Evolutionary conservation across 2,888 invertebrate species (phyloP).

Genomic region (Diaperis boleti): DNA sequence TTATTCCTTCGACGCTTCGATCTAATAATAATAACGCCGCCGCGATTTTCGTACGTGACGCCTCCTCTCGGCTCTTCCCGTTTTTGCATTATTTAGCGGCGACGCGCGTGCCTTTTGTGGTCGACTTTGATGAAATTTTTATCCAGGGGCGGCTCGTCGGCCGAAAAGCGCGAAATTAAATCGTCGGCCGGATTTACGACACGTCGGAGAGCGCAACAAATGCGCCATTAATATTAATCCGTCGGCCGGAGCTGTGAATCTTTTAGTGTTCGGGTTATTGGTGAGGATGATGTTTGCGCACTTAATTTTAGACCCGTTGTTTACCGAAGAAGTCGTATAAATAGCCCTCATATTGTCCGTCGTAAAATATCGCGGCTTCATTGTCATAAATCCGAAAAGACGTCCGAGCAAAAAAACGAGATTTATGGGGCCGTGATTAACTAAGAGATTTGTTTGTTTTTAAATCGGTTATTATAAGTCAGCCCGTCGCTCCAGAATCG

Average conservation of each 20-base stretch:
- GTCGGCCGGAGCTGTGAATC: conserved; percentile 47
- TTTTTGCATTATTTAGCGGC: conserved; percentile 38
- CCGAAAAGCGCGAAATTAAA: conserved; percentile 25
- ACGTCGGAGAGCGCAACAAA: conserved; percentile 33
- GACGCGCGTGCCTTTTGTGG: conserved; percentile 40
- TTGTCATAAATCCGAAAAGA: conserved; percentile 32
- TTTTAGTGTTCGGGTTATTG: conserved; percentile 50
- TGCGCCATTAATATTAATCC: conserved; percentile 39
- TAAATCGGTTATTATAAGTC: conserved; percentile 38
- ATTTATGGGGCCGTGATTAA: conserved; percentile 32
- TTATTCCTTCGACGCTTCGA: conserved; percentile 46
- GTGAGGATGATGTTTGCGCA: conserved; percentile 49
- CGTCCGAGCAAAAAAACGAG: conserved; percentile 27
- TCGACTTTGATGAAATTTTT: conserved; percentile 30
- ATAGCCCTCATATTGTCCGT: conserved; percentile 39
- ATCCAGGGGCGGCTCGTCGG: conserved; percentile 12
- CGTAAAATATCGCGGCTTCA: conserved; percentile 30
- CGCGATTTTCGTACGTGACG: too few species aligned
- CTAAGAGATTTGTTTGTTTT: conserved; percentile 29
- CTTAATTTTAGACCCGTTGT: conserved; percentile 52
- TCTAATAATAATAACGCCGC: conserved; percentile 39
- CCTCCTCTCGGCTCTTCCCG: too few species aligned
- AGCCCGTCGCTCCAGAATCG: conserved; percentile 18
- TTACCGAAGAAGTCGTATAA: conserved; percentile 46
- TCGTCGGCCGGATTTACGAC: conserved; percentile 17